A percentile compares a stretch with the other conserved stretches of the same genome.
phyloP scores from a whole-genome alignment of 2,797 vertebrate genomes.

The Threskiornis aethiopicus region DNA sequence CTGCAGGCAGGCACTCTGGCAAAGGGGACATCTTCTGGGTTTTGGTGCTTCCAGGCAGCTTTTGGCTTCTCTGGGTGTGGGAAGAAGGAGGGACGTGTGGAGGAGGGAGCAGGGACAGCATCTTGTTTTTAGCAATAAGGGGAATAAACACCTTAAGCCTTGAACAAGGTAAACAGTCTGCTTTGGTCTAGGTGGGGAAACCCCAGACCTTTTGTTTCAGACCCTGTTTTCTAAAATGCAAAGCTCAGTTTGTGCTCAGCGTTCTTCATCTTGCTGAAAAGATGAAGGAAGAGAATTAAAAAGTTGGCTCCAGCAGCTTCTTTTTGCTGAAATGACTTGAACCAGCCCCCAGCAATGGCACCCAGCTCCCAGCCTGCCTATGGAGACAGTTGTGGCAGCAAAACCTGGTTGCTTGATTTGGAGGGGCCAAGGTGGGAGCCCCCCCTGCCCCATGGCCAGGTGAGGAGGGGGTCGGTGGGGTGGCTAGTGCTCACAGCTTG shows the following conservation, averaged over 20 bases:
- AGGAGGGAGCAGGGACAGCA: background rate
- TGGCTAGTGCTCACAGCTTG: background rate
- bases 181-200: background rate
- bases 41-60: background rate
- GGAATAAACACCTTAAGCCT: background rate
- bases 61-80: background rate
- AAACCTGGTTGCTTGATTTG: background rate
- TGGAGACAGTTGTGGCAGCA: fast-evolving
- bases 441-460: fast-evolving
- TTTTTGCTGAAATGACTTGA: background rate
- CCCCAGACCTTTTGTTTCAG: background rate
- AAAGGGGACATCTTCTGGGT: background rate
- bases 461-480: background rate
- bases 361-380: background rate
- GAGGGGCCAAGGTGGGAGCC: background rate
- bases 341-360: background rate
- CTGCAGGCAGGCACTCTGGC: background rate
- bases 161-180: background rate
- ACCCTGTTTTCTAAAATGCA: background rate
- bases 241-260: background rate
- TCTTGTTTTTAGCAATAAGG: background rate
- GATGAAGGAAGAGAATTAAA: background rate
- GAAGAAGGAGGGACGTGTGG: background rate
- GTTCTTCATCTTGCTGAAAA: background rate
- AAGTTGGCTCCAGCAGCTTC: background rate